Conservation (phyloP, 2,113 vertebrate genomes). For the Callaeas wilsoni region DNA sequence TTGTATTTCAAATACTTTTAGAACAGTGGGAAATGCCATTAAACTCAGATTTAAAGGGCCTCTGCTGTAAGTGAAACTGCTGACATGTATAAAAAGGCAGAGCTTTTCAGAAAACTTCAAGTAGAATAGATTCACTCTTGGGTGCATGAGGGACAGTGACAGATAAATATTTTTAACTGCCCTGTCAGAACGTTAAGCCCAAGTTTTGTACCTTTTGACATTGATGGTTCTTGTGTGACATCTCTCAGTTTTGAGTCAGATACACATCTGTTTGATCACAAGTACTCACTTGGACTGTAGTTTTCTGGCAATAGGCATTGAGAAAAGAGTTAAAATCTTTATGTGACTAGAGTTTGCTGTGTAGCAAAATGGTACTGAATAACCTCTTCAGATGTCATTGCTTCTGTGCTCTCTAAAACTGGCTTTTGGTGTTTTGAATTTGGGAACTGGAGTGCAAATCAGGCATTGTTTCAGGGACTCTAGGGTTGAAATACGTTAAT, state of each 20-base stretch:
- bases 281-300: background rate
- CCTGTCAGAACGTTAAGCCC: background rate
- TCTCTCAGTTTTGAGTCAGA: background rate
- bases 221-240: background rate
- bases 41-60: background rate
- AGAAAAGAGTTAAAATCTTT: background rate
- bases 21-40: background rate
- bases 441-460: background rate
- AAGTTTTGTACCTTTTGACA: background rate
- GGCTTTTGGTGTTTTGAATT: background rate
- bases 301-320: background rate
- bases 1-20: background rate
- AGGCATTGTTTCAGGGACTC: background rate
- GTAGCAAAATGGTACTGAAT: background rate
- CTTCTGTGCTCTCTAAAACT: background rate
- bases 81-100: background rate
- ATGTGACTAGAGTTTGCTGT: background rate
- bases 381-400: background rate
- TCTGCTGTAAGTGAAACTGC: background rate
- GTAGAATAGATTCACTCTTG: background rate
- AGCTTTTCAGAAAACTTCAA: background rate
- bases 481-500: background rate
- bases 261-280: background rate
- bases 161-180: background rate
- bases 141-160: background rate